Evolutionary conservation across 2,797 vertebrate genomes (phyloP), one percentile per base, ranked within the genome.

Genomic region (Chrysocyon brachyurus): DNA sequence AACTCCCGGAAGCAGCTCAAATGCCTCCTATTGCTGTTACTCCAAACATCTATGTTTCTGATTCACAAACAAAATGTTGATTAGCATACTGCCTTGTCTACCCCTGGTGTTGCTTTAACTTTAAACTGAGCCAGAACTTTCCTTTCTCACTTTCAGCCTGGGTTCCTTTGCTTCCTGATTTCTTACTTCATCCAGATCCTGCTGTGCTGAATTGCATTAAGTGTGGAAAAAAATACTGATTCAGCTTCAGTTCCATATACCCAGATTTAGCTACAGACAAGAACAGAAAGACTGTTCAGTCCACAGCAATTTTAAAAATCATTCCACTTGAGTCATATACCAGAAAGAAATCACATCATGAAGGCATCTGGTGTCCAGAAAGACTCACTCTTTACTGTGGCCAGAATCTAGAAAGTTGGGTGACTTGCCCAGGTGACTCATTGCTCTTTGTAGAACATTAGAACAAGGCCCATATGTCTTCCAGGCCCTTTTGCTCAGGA

Each of bases 281-380:
- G 95, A 94, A 92, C 72, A 97, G 72, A 97, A 97, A 90, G 70
- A 36, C n/a, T 72, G 28, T 72, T 96, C 54, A 52, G n/a, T 92
- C 84, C 73, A 96, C 46, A 59, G 66, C 79, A 91, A 87, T 94
- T 86, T 91, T 88, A 21, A 26, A 96, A 95, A 93, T 93, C 92
- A 96, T 93, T 95, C 84, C 95, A 90, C 5, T 3, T 97, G 95
- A 97, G 90, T 97, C 96, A 97, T 75, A 36, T 11, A 68, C 84
- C 91, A 94, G 94, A 94, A 97, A 97, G 77, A 94, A 98, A 97
- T 86, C 91, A 82, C 95, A 95, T 92, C 77, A 75, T 57, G 59
- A 72, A 86, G 72, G 81, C 88, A 95, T 97, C 97, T 97, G 94
- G 93, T 84, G 2, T 95, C 96, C 97, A 97, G 97, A 97, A 97